phyloP scores from a whole-genome alignment of 2,888 invertebrate species.

The Parnassius mnemosyne region DNA sequence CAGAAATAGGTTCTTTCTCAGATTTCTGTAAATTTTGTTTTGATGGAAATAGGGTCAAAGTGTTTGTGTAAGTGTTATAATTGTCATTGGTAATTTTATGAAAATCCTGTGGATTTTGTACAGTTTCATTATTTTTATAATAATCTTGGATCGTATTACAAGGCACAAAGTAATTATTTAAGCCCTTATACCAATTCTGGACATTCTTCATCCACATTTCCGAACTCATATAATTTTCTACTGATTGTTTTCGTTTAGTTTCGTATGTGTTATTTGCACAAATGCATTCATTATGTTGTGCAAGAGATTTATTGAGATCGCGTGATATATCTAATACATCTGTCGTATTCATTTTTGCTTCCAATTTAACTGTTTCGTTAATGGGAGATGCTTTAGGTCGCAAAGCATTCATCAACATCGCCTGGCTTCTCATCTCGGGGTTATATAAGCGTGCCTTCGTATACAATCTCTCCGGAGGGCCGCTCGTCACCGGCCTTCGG shows the following conservation, averaged over 20 bases:
- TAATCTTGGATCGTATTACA: background rate
- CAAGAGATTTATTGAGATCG: background rate
- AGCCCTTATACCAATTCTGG: conserved; percentile 46
- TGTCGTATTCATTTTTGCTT: background rate
- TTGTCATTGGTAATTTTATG: background rate
- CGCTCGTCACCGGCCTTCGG: conserved; percentile 9
- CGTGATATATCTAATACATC: background rate
- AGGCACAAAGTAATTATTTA: conserved; percentile 35
- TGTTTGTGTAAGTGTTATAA: background rate
- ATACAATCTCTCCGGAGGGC: conserved; percentile 25
- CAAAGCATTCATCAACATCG: conserved; percentile 39
- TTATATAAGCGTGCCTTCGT: conserved; percentile 16
- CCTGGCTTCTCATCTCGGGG: conserved; percentile 29
- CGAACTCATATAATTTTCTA: conserved; percentile 2
- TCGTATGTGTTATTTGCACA: conserved; percentile 27
- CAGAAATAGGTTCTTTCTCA: background rate
- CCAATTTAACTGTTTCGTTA: background rate
- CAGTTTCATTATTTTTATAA: background rate
- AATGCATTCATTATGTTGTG: background rate
- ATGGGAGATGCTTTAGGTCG: background rate
- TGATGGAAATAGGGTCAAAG: background rate
- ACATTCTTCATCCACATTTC: conserved; percentile 37
- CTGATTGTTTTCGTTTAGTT: background rate
- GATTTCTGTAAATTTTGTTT: background rate
- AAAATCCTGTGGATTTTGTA: background rate